phyloP scores from a whole-genome alignment of 1,140 invertebrate species.

The Lethrus apterus region DNA sequence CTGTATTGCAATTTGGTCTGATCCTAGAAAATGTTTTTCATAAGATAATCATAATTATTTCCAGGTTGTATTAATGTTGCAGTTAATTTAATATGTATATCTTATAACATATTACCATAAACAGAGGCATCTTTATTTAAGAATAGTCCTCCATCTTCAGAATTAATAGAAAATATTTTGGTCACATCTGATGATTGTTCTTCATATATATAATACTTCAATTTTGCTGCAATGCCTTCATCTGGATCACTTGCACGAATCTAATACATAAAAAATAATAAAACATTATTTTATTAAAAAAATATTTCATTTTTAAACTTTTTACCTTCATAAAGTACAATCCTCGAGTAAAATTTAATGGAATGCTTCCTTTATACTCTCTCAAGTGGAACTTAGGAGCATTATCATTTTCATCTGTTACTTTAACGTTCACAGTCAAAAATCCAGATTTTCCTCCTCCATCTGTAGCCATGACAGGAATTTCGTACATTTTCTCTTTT shows the following conservation, averaged over 20 bases:
- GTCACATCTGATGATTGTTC: slow-evolving; percentile 49
- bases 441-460: slow-evolving; percentile 75
- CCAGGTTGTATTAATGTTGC: background rate
- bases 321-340: slow-evolving; percentile 60
- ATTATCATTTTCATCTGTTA: slow-evolving; percentile 85
- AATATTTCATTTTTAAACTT: slow-evolving; percentile 4
- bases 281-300: slow-evolving; percentile 3
- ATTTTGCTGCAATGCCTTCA: slow-evolving; percentile 50
- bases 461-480: slow-evolving; percentile 80
- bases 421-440: slow-evolving; percentile 66
- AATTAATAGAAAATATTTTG: slow-evolving; percentile 55
- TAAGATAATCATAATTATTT: background rate
- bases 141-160: slow-evolving; percentile 54
- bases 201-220: slow-evolving; percentile 63
- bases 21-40: background rate
- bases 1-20: too few relatives aligned
- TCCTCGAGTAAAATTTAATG: slow-evolving; percentile 53
- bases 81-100: too few relatives aligned
- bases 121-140: slow-evolving; percentile 46
- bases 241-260: slow-evolving; percentile 59
- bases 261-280: slow-evolving; percentile 36
- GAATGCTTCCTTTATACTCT: slow-evolving; percentile 72
- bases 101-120: slow-evolving; percentile 43
- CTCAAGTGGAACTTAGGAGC: slow-evolving; percentile 68
- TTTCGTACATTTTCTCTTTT: slow-evolving; percentile 60